Evolutionary conservation across 2,888 invertebrate genomes (phyloP).

Genomic region (Cataglyphis cursor): DNA sequence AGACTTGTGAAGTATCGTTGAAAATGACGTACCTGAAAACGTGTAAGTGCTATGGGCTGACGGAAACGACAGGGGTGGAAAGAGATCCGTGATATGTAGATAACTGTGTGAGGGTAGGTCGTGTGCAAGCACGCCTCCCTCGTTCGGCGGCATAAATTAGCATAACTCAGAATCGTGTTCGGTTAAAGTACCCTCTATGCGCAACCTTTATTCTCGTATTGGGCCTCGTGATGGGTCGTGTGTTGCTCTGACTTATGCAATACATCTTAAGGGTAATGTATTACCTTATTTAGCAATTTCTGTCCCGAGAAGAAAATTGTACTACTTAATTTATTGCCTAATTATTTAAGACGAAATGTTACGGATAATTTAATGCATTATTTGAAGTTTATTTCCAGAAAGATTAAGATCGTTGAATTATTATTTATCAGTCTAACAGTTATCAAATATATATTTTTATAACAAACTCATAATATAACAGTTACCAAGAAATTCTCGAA

Average conservation of each 20-base stretch:
- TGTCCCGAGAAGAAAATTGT: neutral
- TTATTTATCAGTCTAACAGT: neutral
- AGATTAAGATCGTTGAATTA: neutral
- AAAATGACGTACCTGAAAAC: slow-evolving; percentile 57
- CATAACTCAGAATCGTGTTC: slow-evolving; percentile 76
- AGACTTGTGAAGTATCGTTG: slow-evolving; percentile 29
- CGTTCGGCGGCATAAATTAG: slow-evolving; percentile 79
- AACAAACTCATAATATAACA: neutral
- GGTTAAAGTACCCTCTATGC: slow-evolving; percentile 57
- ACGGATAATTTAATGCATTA: slow-evolving; percentile 23
- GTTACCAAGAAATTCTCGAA: slow-evolving; percentile 7
- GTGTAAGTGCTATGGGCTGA: slow-evolving; percentile 64
- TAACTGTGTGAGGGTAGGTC: slow-evolving; percentile 66
- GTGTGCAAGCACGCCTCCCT: slow-evolving; percentile 71
- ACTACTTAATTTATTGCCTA: slow-evolving; percentile 23
- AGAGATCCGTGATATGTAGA: slow-evolving; percentile 61
- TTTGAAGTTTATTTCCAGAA: neutral
- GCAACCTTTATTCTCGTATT: slow-evolving; percentile 56
- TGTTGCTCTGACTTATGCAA: slow-evolving; percentile 49
- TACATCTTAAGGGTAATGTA: slow-evolving; percentile 47
- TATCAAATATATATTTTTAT: neutral
- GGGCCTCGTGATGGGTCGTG: slow-evolving; percentile 47
- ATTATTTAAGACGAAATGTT: slow-evolving; percentile 3
- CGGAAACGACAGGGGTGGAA: slow-evolving; percentile 63
- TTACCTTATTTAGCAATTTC: slow-evolving; percentile 38